Evolutionary conservation across 2,888 invertebrate genomes (phyloP), one percentile per base, ranked within the genome.

Genomic region (Argyresthia albistria): DNA sequence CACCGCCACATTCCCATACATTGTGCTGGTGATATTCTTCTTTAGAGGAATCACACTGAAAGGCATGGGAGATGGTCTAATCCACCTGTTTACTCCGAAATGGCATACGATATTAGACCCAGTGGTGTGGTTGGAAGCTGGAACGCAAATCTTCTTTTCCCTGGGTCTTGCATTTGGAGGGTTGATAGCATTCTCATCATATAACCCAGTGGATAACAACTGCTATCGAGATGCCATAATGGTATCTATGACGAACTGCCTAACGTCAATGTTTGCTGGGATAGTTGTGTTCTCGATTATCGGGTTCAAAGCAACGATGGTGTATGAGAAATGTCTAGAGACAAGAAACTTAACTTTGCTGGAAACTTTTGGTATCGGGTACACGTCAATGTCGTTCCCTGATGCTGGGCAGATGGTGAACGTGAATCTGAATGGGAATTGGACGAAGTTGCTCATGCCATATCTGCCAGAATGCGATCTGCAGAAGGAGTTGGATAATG

Each of bases 91-190:
- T 70, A 96, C 95, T 0, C 97, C 97, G 0, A 94, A 96, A 86
- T 96, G 98, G 95, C 94, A 94, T 66, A 96, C 93, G 55, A 90
- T 98, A 54, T 81, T 94, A 39, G 97, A 97, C 83, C 98, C 98
- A 8, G 95, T 96, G 0, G 98, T 98, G 0, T 98, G 98, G 98
- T 81, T 98, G 52, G 98, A 98, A 82, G 98, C 98, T 0, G 98
- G 98, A 1, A 98, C 98, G 0, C 98, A 98, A 77, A 98, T 98
- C 65, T 98, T 98, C 87, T 98, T 98, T 80, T 98, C 97, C 0
- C 90, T 98, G 56, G 98, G 98, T 8, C 83, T 98, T 50, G 98
- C 97, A 0, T 98, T 98, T 65, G 98, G 98, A 10, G 98, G 98
- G 8, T 88, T 98, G 42, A 98, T 98, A 57, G 98, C 98, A 0